phyloP scores from a whole-genome alignment of 2,797 vertebrate species.

The Mormyrus hasselquistii region DNA sequence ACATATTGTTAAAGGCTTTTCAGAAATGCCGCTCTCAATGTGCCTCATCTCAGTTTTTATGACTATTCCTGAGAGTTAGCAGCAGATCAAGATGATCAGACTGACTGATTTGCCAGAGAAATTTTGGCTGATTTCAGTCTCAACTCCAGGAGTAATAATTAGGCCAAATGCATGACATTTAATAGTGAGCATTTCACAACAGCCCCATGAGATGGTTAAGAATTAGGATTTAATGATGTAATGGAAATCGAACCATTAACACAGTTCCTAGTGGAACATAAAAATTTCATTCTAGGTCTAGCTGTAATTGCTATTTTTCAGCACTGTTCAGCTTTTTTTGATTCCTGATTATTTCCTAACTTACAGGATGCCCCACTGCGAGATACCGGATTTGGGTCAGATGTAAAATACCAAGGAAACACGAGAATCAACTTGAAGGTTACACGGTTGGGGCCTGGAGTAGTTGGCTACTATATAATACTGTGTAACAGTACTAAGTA shows the following conservation, averaged over 20 bases:
- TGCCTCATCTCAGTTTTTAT: not conserved
- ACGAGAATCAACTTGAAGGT: not conserved
- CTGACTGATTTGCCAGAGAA: not conserved
- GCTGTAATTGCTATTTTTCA: not conserved
- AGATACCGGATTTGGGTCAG: not conserved
- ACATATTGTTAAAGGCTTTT: not conserved
- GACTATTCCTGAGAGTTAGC: not conserved
- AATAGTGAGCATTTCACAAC: slow-evolving; percentile 10
- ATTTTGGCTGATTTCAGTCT: not conserved
- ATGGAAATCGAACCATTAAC: slow-evolving; percentile 6
- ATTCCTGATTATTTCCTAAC: slow-evolving; percentile 10
- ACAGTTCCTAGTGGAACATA: slow-evolving; percentile 5
- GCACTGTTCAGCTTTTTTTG: not conserved
- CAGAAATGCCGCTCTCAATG: not conserved
- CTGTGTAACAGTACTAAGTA: not conserved
- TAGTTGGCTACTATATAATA: not conserved
- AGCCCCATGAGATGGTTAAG: slow-evolving; percentile 3
- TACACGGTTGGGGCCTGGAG: not conserved
- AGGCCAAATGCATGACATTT: slow-evolving; percentile 7
- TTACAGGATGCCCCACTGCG: not conserved
- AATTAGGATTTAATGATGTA: slow-evolving; percentile 6
- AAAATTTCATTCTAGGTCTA: slow-evolving; percentile 5
- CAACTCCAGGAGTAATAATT: not conserved
- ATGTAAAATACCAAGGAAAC: not conserved
- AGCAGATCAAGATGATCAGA: not conserved